Conservation (phyloP, 2,113 vertebrate species). For the Alouatta palliata region DNA sequence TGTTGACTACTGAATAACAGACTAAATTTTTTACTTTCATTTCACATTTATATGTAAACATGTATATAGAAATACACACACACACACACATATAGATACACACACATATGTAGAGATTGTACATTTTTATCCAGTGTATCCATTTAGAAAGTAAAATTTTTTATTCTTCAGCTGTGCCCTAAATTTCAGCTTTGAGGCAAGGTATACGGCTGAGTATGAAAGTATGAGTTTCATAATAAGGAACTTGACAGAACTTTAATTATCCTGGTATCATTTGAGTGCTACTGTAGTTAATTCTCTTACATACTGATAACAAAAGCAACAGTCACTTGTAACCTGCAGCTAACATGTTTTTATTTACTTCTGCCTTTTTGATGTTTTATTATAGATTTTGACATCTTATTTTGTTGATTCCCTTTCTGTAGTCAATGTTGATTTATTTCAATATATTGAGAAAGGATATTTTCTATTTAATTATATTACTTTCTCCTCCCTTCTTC, state of each 20-base stretch:
- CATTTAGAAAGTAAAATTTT: neutral
- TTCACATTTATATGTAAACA: neutral
- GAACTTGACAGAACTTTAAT: slow-evolving; percentile 64
- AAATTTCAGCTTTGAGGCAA: slow-evolving; percentile 50
- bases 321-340: slow-evolving; percentile 20
- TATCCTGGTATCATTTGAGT: slow-evolving; percentile 43
- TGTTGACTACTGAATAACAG: neutral
- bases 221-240: slow-evolving; percentile 42
- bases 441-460: neutral
- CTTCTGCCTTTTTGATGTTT: slow-evolving; percentile 37
- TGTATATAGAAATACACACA: neutral
- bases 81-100: neutral
- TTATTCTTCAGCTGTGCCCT: neutral
- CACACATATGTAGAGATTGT: fast-evolving
- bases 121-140: neutral
- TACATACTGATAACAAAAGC: neutral
- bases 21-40: neutral
- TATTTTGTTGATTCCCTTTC: slow-evolving; percentile 31
- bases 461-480: slow-evolving; percentile 10
- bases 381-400: slow-evolving; percentile 21
- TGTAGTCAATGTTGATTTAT: neutral
- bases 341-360: slow-evolving; percentile 58
- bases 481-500: neutral
- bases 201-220: slow-evolving; percentile 25
- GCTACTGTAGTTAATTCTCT: slow-evolving; percentile 38